Base-by-base conservation (phyloP, 2,888 invertebrate genomes). In the Andrena flavipes region DNA sequence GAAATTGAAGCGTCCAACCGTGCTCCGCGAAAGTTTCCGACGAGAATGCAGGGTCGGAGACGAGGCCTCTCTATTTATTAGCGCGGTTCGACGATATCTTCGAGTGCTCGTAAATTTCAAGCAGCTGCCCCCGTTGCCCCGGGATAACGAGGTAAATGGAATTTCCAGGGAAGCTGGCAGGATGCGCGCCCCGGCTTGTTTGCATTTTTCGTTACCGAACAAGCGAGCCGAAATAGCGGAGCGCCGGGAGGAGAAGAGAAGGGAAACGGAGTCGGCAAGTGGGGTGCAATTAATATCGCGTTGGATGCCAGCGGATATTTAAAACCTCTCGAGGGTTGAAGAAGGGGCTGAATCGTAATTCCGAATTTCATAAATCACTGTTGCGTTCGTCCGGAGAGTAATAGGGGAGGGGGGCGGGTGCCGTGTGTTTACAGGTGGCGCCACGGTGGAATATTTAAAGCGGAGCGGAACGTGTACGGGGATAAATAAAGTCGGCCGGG, bases 101-200 rank as follows among this genome's bases (percentile, higher is more conserved):
- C 78, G 70, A 78, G 80, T 67, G 80, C 65, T 60, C 65, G 67
- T 78, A 80, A 80, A 78, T 71, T 59, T 71, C 65, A 51, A 78
- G 79, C 62, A 60, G 78, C 71, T 78, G 80, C 71, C 70, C 51
- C 42, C 42, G 42, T 42, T 51, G 78, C 77, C 71, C 78, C 35
- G 60, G 23, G 78, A 80, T 80, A 80, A 80, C 71, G 65, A 80
- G 62, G 78, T 59, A 78, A 78, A 67, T 51, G 63, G 54, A 63
- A 63, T 71, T 76, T 63, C 35, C 71, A 63, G n/a, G 48, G 48
- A 42, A 5, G 42, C 42, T 0, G 35, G 59, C 60, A 49, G 59
- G 68, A 49, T 68, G 56, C 33, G 35, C 60, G 26, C 59, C 48
- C 1, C 7, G 20, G 42, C 54, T 71, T 30, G 48, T 76, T 76